Conservation (phyloP, 2,797 vertebrate genomes). For the Hapalemur alaotrensis region DNA sequence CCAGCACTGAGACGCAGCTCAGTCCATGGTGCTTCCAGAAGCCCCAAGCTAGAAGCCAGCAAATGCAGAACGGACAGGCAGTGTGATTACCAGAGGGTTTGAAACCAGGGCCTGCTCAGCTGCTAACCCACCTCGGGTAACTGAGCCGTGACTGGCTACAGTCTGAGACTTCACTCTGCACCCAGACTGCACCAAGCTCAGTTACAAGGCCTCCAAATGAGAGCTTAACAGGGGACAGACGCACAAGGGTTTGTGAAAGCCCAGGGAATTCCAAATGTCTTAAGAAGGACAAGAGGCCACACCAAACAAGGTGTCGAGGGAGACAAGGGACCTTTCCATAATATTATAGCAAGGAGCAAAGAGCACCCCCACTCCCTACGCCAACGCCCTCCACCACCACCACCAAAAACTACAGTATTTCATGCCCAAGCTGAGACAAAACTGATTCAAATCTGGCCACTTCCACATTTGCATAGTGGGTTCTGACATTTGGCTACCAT, state of each 20-base stretch:
- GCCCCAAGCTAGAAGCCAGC: neutral
- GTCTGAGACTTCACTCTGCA: neutral
- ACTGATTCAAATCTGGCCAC: neutral
- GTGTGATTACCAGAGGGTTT: neutral
- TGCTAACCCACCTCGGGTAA: neutral
- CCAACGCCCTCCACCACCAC: neutral
- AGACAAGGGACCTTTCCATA: neutral
- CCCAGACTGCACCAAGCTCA: neutral
- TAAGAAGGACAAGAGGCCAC: neutral
- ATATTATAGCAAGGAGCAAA: neutral
- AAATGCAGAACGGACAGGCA: too few species aligned
- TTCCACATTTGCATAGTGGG: neutral
- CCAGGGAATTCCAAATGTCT: neutral
- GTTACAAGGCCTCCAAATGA: neutral
- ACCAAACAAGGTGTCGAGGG: neutral
- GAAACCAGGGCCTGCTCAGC: neutral
- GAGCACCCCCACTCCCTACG: neutral
- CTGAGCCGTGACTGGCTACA: neutral
- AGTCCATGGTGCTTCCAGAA: neutral
- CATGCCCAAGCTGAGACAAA: neutral
- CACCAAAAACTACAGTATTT: neutral
- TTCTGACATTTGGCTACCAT: conserved; percentile 23
- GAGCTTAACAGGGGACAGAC: neutral
- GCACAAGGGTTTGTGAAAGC: neutral
- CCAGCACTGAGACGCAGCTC: neutral